Evolutionary conservation across 2,888 invertebrate species (phyloP), one percentile per base, ranked within the genome.

Genomic region (Rosalia funebris): DNA sequence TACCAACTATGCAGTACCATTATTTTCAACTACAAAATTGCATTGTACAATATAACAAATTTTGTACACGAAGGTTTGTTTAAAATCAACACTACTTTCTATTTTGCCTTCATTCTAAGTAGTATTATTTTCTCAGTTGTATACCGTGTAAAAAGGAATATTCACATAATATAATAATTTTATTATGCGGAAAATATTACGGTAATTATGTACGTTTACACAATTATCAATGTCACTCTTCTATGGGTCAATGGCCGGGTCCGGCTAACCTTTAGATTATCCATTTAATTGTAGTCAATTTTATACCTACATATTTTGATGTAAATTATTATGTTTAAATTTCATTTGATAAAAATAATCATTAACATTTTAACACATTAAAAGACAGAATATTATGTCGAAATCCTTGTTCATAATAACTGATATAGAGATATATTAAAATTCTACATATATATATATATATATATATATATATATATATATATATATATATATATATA

Each of bases 151-250:
- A n/a, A n/a, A n/a, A n/a, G n/a, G n/a, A n/a, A n/a, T n/a, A n/a
- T 34, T 34, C 11, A 34, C 34, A 34, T 34, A n/a, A n/a, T n/a
- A n/a, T n/a, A n/a, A n/a, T n/a, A n/a, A n/a, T n/a, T n/a, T n/a
- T 34, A 34, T 7, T 34, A 34, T 34, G 2, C 34, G 34, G 34
- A 34, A 34, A 34, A 34, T 34, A 34, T 34, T 34, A 34, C 34
- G 34, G 34, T n/a, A 34, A 34, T 34, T 34, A 34, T 34, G 34
- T 34, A 7, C 10, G 34, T n/a, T 34, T 34, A 34, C 34, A n/a
- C 11, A 34, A 34, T 34, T 34, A 34, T 34, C 34, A 34, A n/a
- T n/a, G 34, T 34, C 34, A 34, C 11, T 34, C 34, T 34, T 34
- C 11, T n/a, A 34, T n/a, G 34, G 34, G 34, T 34, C 34, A 34